Base-by-base conservation (phyloP, 2,888 invertebrate genomes). In the Cheiracanthium punctorium region DNA sequence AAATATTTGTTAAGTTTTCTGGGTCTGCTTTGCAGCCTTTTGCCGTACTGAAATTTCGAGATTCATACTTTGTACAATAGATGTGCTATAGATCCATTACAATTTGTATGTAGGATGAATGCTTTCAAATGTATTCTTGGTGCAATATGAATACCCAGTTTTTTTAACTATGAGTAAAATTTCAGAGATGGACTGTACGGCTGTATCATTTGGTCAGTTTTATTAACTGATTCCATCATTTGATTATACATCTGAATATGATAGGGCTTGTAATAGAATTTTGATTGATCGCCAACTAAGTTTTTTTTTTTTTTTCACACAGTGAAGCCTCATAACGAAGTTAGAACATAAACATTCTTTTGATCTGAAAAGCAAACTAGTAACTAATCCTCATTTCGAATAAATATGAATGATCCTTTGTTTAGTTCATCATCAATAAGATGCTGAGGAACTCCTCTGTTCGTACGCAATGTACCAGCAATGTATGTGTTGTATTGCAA, bases 181-280 rank as follows among this genome's bases (percentile, higher is more conserved):
- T 65, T 65, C 29, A 10, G 30, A 30, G 65, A 10, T 65, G 65
- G 65, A 65, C 4, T 28, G 30, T 65, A 65, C 7, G 65, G 65
- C 30, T 65, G 65, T 30, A 65, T 10, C 7, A 65, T 29, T 30
- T 65, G 65, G 30, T 65, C 28, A 65, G 14, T 65, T 29, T 65
- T 28, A 28, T 65, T 24, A 17, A 65, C 65, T 29, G 65, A 65
- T 65, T 24, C 65, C 65, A 65, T 65, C 65, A 24, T 65, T 4
- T 14, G 30, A 30, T 65, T 20, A 29, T 30, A 8, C 65, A 29
- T 65, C 24, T 65, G 20, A 58, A 58, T 58, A 58, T 58, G 58
- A 20, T 29, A 65, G 10, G 30, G 65, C 30, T 65, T 58, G 17
- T 24, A 58, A 8, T 20, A 20, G 17, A 12, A 24, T 24, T 65